A percentile compares a stretch with the other conserved stretches of the same genome.
Conservation (phyloP, 2,797 vertebrate genomes). For the Anas bernieri region DNA sequence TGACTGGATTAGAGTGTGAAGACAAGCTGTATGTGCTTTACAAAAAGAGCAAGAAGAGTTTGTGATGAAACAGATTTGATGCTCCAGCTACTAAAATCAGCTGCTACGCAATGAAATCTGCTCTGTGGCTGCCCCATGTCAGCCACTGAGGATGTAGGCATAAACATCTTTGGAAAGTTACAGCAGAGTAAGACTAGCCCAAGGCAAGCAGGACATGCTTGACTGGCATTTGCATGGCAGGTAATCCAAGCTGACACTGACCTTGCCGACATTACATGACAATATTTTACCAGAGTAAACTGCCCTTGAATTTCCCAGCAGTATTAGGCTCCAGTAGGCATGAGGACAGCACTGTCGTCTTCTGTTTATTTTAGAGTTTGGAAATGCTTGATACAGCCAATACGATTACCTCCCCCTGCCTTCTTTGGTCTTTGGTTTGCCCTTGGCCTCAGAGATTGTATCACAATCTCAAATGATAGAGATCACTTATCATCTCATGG, state of each 20-base stretch:
- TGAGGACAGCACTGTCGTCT: neutral
- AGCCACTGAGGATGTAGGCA: neutral
- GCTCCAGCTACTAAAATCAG: neutral
- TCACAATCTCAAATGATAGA: neutral
- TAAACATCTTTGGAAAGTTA: conserved; percentile 13
- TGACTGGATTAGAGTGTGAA: neutral
- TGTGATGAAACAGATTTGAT: neutral
- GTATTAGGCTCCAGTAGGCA: neutral
- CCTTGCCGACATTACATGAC: conserved; percentile 17
- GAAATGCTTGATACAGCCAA: neutral
- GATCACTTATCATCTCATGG: neutral
- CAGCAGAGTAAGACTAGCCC: conserved; percentile 2
- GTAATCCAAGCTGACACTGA: conserved; percentile 61
- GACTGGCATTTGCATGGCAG: conserved; percentile 40
- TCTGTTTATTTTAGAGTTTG: neutral
- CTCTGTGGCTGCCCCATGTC: neutral
- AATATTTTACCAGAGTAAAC: neutral
- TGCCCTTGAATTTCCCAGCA: conserved; percentile 19
- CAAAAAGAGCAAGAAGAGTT: neutral
- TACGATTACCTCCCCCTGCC: neutral
- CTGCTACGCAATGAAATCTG: neutral
- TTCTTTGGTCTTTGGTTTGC: neutral
- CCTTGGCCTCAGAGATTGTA: neutral
- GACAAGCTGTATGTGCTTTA: neutral
- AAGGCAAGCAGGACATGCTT: conserved; percentile 39